Evolutionary conservation across 2,888 invertebrate species (phyloP).

Genomic region (Argyresthia albistria): DNA sequence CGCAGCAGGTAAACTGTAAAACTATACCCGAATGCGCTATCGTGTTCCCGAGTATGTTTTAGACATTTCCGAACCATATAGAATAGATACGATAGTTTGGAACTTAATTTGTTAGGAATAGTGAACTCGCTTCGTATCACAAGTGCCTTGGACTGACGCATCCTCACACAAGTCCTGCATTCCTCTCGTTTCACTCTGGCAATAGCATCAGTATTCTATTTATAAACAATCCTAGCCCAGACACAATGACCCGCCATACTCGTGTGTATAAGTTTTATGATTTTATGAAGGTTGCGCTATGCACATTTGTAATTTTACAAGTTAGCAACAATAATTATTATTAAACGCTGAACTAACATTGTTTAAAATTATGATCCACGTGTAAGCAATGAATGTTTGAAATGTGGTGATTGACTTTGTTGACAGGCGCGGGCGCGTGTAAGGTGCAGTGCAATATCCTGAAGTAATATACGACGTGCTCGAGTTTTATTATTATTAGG

Average conservation of each 20-base stretch:
- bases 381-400: conserved; percentile 1
- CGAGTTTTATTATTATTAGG: conserved; percentile 4
- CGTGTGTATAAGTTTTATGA: neutral
- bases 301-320: too few relatives aligned
- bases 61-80: too few relatives aligned
- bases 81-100: too few relatives aligned
- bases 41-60: too few relatives aligned
- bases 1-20: too few relatives aligned
- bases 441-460: conserved; percentile 13
- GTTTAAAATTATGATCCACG: neutral
- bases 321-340: neutral
- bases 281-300: neutral
- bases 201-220: conserved; percentile 12
- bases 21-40: too few relatives aligned
- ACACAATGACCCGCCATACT: conserved; percentile 10
- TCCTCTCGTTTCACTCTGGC: conserved; percentile 7
- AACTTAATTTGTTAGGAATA: too few relatives aligned
- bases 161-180: conserved; percentile 18
- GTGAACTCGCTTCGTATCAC: too few relatives aligned
- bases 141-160: conserved; percentile 9
- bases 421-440: conserved; percentile 10
- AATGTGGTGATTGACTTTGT: conserved; percentile 11
- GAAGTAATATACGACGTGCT: neutral
- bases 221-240: conserved; percentile 15
- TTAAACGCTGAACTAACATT: neutral